Percentiles rank a stretch among this genome's conserved stretches.
Evolutionary conservation across 2,113 vertebrate species (phyloP).

Genomic region (Promerops cafer): DNA sequence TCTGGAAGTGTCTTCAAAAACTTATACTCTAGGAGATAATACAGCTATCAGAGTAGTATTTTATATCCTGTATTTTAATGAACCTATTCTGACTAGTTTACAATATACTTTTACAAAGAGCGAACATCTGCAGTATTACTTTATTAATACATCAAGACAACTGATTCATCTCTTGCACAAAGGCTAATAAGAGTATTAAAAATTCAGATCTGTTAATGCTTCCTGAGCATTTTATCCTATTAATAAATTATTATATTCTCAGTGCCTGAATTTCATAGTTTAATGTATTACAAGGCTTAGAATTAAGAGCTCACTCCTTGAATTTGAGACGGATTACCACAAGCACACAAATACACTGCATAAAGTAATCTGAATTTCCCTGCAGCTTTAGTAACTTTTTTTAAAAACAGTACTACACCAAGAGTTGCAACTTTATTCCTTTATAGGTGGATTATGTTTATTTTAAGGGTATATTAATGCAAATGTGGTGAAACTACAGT

Average conservation of each 20-base stretch:
- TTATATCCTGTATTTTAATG: background rate
- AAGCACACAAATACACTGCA: background rate
- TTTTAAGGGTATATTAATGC: background rate
- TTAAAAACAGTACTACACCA: background rate
- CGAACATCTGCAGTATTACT: background rate
- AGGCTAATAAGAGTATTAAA: slow-evolving; percentile 53
- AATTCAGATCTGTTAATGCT: slow-evolving; percentile 56
- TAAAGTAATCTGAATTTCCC: background rate
- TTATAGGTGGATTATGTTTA: background rate
- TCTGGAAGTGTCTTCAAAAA: background rate
- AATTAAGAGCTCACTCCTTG: slow-evolving; percentile 33
- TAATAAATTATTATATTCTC: slow-evolving; percentile 46
- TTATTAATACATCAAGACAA: slow-evolving; percentile 9
- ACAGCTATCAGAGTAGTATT: background rate
- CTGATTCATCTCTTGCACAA: slow-evolving; percentile 30
- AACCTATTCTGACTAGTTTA: background rate
- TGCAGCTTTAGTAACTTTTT: background rate
- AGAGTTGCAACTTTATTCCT: background rate
- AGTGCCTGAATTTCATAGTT: background rate
- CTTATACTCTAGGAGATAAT: background rate
- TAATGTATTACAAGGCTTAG: slow-evolving; percentile 31
- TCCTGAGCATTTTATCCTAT: slow-evolving; percentile 38
- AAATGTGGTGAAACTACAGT: background rate
- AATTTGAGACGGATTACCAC: slow-evolving; percentile 31
- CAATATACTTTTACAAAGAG: background rate